Conservation (phyloP, 2,888 invertebrate species). For the Unio pictorum region DNA sequence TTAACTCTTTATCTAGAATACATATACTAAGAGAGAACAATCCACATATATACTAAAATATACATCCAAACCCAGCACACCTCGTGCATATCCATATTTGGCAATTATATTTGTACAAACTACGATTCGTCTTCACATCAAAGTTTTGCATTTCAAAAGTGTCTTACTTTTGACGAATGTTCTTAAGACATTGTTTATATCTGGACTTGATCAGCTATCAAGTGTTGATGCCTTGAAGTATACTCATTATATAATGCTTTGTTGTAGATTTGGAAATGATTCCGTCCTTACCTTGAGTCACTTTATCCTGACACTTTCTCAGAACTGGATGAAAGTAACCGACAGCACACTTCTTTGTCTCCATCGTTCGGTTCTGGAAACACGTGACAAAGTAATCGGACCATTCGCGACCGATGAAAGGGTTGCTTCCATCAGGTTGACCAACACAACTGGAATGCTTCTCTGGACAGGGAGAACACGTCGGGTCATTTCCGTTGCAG, state of each 20-base stretch:
- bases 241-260: too few relatives aligned
- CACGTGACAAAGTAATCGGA: conserved; percentile 12
- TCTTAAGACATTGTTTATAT: neutral
- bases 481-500: conserved; percentile 3
- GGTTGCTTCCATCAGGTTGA: conserved; percentile 6
- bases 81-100: too few relatives aligned
- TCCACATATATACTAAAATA: too few relatives aligned
- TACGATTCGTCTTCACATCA: too few relatives aligned
- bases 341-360: conserved; percentile 12
- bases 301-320: conserved; percentile 9
- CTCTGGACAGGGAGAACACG: conserved; percentile 8
- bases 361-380: conserved; percentile 16
- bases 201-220: too few relatives aligned
- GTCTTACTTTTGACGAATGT: conserved; percentile 7
- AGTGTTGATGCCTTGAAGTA: too few relatives aligned
- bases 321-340: conserved; percentile 20
- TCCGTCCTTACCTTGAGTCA: conserved; percentile 22
- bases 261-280: too few relatives aligned
- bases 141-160: neutral
- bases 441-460: conserved; percentile 12
- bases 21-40: too few relatives aligned
- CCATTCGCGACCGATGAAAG: conserved; percentile 16
- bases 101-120: too few relatives aligned
- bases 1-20: too few relatives aligned
- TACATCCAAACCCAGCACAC: too few relatives aligned